Evolutionary conservation across 92 coral and sea anemone genomes (phyloP).

Genomic region (Diadumene lineata): DNA sequence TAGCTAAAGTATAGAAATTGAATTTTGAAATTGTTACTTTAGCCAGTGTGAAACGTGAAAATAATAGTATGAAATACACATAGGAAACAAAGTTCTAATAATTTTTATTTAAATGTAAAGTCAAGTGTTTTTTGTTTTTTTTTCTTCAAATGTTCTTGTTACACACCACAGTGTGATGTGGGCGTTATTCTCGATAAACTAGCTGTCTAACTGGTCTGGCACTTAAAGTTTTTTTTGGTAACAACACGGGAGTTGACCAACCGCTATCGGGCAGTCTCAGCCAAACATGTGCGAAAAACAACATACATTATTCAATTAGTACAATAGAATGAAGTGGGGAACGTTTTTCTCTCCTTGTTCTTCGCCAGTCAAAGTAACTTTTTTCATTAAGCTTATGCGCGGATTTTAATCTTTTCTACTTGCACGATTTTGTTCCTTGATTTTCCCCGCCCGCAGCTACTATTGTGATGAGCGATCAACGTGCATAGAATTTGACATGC

Average conservation of each 20-base stretch:
- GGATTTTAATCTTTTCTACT: too few species aligned
- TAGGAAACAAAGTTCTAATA: not conserved
- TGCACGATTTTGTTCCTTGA: too few species aligned
- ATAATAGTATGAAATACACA: not conserved
- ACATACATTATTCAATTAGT: too few species aligned
- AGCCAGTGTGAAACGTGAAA: not conserved
- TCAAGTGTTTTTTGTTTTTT: not conserved
- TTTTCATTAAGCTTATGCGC: too few species aligned
- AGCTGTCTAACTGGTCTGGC: conserved; percentile 1
- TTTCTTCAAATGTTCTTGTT: conserved; percentile 10
- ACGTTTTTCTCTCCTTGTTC: too few species aligned
- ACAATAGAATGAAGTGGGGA: too few species aligned
- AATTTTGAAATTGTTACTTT: not conserved
- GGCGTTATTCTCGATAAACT: not conserved
- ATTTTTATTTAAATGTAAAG: not conserved
- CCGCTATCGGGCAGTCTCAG: too few species aligned
- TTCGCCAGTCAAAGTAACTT: too few species aligned
- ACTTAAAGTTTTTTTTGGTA: not conserved
- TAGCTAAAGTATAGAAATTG: not conserved
- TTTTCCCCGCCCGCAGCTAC: too few species aligned
- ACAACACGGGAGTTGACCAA: not conserved
- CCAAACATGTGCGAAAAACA: too few species aligned
- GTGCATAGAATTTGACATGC: too few species aligned
- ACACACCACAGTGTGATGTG: conserved; percentile 1
- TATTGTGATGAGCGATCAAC: too few species aligned